These are phyloP conservation scores for Ctenicera cuprea DNA, from an alignment of 2,888 invertebrate species.

Conservation along the genomic window DNA sequence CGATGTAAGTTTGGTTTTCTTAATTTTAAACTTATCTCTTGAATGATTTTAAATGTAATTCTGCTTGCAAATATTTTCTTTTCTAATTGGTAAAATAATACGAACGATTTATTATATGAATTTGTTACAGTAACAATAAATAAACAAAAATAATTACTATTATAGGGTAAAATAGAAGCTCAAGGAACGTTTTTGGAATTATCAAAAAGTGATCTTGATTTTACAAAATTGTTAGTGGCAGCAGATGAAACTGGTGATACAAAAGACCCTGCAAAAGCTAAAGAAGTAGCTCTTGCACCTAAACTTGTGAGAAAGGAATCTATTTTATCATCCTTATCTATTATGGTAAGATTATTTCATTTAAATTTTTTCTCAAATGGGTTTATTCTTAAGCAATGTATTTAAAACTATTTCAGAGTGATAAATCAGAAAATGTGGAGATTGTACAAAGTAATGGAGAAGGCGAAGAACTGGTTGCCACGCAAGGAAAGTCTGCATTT, in stretches of 20 bases:
- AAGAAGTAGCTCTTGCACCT: conserved; percentile 56
- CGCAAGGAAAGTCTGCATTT: conserved; percentile 43
- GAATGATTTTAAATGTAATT: too few relatives aligned
- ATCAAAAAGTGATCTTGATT: conserved; percentile 76
- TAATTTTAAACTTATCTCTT: too few relatives aligned
- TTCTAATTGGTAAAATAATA: too few relatives aligned
- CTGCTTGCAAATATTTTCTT: too few relatives aligned
- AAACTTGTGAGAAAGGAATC: neutral
- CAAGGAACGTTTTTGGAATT: conserved; percentile 78
- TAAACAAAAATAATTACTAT: neutral
- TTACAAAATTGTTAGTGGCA: conserved; percentile 72
- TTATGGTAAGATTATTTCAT: conserved; percentile 11
- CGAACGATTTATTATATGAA: too few relatives aligned
- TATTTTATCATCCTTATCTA: neutral
- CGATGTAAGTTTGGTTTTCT: conserved; percentile 70
- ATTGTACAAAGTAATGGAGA: conserved; percentile 52
- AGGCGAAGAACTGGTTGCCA: conserved; percentile 56
- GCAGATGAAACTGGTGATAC: conserved; percentile 59
- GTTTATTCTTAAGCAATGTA: conserved; percentile 50
- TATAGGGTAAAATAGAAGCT: conserved; percentile 75
- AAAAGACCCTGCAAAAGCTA: conserved; percentile 44
- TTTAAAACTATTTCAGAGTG: conserved; percentile 6
- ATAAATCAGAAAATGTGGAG: conserved; percentile 39
- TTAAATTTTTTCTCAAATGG: neutral
- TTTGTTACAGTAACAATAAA: neutral